Base-by-base conservation (phyloP, 1,140 invertebrate genomes). In the Drosophila tani region DNA sequence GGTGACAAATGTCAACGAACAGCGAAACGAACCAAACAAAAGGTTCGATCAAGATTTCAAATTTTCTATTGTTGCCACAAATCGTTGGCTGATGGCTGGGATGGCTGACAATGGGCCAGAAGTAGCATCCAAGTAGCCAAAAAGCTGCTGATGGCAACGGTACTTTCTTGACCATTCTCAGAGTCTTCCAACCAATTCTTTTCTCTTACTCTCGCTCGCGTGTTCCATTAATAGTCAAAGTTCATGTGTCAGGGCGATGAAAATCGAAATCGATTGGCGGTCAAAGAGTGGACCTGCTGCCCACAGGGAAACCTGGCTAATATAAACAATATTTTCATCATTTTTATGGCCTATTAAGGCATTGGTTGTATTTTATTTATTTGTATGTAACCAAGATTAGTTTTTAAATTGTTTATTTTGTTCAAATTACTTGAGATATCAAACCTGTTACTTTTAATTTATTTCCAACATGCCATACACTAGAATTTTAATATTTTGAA, bases 1-100 rank as follows among this genome's bases (percentile, higher is more conserved):
- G 47, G 69, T 85, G 78, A 84, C 65, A 81, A 88, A 83, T 88
- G 83, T 87, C 83, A 87, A 88, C 83, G 83, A 87, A 86, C 82
- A 86, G 82, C 46, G 40, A 57, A 51, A 63, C 70, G 55, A 51
- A 62, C n/a, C 49, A 21, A 69, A 86, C 82, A 85, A 85, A 73
- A 80, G 83, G 59, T 66, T 68, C 51, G 63, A 82, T 78, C 75
- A 78, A 83, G 70, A 83, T 88, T 88, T 86, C 71, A 87, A 87
- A 83, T 77, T 80, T 65, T 78, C 86, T 70, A 70, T 83, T 82
- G 79, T 51, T 58, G 43, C 47, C 75, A 68, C 67, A 55, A 70
- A 70, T 68, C 65, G 65, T 5, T n/a, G 59, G 75, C 35, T 40
- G 53, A 40, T n/a, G 51, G 29, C 29, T 32, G 29, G 0, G 29